Base-by-base conservation (phyloP, 2,888 invertebrate genomes). In the Tigriopus californicus region DNA sequence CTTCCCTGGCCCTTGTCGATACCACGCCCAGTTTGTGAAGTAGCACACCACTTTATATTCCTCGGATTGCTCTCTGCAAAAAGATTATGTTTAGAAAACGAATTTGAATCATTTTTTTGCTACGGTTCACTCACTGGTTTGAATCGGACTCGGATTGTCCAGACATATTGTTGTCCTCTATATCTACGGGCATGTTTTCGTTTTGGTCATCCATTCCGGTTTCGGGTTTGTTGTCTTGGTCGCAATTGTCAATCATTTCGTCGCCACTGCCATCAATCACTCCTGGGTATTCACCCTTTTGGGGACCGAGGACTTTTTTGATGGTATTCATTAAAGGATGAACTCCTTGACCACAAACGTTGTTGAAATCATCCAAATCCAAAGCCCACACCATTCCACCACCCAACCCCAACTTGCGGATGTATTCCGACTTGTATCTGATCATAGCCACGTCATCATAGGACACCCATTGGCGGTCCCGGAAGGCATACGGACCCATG, bases 1-100 rank as follows among this genome's bases (percentile, higher is more conserved):
- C 69, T 82, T 83, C 47, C 84, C 86, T 60, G 77, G 76, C 0
- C 80, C 81, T 60, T 78, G 79, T 60, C 86, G 78, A 69, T 85
- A 86, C 87, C 89, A 89, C 0, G 90, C 87, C 90, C 90, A 91
- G 68, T 90, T 90, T 0, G 90, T 89, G 70, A 88, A 90, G 71
- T 90, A 90, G 67, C 89, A 90, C 0, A 89, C 84, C 0, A 89
- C 65, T 63, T 77, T 25, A 2, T 52, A 24, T 10, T 33, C 33
- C 3, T 33, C 33, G 8, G 33, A 33, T 33, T 33, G 33, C 8
- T 33, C 33, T 89, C 89, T 15, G 85, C 70, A 67, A 33, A 33
- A 33, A 33, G n/a, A n/a, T n/a, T n/a, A n/a, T n/a, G n/a, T n/a
- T n/a, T n/a, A n/a, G n/a, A n/a, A n/a, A n/a, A n/a, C n/a, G n/a